Base-by-base conservation (phyloP, 37 sponge, comb jelly and placozoan species). In the Lycopodina hypogea region DNA sequence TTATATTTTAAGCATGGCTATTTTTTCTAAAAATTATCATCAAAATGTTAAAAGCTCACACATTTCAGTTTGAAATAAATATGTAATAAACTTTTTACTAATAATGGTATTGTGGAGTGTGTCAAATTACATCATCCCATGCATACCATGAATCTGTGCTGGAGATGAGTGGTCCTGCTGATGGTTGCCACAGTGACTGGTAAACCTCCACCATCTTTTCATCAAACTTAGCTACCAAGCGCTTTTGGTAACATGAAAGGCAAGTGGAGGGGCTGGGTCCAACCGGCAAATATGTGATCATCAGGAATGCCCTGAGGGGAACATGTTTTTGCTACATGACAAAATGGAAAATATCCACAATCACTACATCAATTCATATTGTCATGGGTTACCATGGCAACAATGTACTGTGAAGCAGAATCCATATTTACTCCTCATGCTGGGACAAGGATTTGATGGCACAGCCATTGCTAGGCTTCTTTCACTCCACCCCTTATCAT, bases 131-230 rank as follows among this genome's bases (percentile, higher is more conserved):
- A n/a, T n/a, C n/a, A n/a, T n/a, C 21, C 11, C 78, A 56, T n/a
- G n/a, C n/a, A n/a, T 34, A 79, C 86, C 86, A 86, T 75, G 68
- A 79, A 83, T 30, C 75, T 74, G 41, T 86, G 86, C 66, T 72
- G 68, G 23, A 75, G 75, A 30, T 78, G 66, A 12, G 65, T 62
- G 29, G 86, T 80, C 22, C 80, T 50, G 80, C 53, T 9, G 86
- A 79, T 33, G 80, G 76, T 67, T 83, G 89, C 21, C 83, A 72
- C 40, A 78, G 59, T 35, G 59, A 28, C 41, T 83, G 84, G 62
- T 75, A 83, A 3, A 35, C 42, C 48, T 83, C 75, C 2, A 83
- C 28, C 53, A 76, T 45, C 62, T 81, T 75, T 42, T 87, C 85
- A 48, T 64, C 78, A 57, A 85, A 85, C 26, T 39, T 59, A 2